phyloP scores from a whole-genome alignment of 1,140 invertebrate species.

The Leptonema lineaticorne region DNA sequence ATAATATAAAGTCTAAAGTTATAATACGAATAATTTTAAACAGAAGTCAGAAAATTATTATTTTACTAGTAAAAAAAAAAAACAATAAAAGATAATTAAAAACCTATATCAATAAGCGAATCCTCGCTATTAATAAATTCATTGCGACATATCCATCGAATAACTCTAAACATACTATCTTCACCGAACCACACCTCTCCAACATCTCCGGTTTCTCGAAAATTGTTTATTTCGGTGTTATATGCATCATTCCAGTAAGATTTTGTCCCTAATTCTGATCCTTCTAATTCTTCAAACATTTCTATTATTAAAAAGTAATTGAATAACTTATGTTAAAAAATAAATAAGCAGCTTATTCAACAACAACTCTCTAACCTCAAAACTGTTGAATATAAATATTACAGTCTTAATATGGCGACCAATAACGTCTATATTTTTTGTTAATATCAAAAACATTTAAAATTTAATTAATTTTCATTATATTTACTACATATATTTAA shows the following conservation, averaged over 20 bases:
- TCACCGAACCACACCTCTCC: slow-evolving; percentile 95
- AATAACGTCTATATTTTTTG: too few relatives aligned
- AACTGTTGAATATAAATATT: too few relatives aligned
- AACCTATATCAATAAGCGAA: slow-evolving; percentile 66
- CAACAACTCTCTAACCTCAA: too few relatives aligned
- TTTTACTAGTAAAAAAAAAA: neutral
- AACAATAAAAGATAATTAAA: too few relatives aligned
- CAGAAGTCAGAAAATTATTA: neutral
- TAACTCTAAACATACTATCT: slow-evolving; percentile 71
- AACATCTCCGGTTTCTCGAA: slow-evolving; percentile 78
- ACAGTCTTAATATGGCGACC: too few relatives aligned
- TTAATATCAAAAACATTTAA: too few relatives aligned
- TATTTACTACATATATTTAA: too few relatives aligned
- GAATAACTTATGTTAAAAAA: too few relatives aligned
- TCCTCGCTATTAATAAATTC: slow-evolving; percentile 49
- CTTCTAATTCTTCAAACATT: slow-evolving; percentile 64
- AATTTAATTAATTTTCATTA: too few relatives aligned
- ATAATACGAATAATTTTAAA: slow-evolving; percentile 2
- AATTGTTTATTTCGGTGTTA: slow-evolving; percentile 78
- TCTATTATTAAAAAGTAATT: too few relatives aligned
- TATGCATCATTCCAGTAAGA: slow-evolving; percentile 86
- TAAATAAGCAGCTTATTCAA: too few relatives aligned
- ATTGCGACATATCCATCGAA: slow-evolving; percentile 64
- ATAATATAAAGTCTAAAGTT: neutral
- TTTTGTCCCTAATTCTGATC: slow-evolving; percentile 77